Conservation (phyloP, 2,797 vertebrate genomes). For the Muraenolepis orangiensis region DNA sequence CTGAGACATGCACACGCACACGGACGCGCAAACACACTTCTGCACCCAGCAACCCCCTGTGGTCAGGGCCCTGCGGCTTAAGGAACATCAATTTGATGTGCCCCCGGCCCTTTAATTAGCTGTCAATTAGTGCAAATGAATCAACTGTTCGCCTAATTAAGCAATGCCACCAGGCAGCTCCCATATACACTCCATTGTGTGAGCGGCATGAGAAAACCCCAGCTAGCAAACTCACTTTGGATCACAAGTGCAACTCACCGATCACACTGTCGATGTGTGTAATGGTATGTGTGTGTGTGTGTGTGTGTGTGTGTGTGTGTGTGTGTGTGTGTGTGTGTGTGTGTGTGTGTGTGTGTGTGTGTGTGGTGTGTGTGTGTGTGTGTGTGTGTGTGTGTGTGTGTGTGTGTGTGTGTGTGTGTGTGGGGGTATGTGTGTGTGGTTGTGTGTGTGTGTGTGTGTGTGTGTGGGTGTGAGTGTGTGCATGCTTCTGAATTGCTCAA, state of each 20-base stretch:
- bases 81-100: constrained; percentile 82
- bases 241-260: constrained; percentile 77
- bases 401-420: constrained; percentile 15
- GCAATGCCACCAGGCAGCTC: constrained; percentile 82
- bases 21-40: constrained; percentile 12
- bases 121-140: constrained; percentile 87
- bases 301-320: constrained; percentile 11
- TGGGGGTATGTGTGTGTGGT: constrained; percentile 8
- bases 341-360: background rate
- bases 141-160: constrained; percentile 87
- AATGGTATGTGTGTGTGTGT: constrained; percentile 26
- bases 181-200: constrained; percentile 77
- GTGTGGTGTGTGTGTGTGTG: background rate
- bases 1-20: background rate
- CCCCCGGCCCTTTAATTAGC: constrained; percentile 80
- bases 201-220: constrained; percentile 79
- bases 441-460: background rate
- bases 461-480: background rate
- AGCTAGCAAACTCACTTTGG: constrained; percentile 90
- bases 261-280: constrained; percentile 52
- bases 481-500: background rate
- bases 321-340: constrained; percentile 6
- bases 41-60: constrained; percentile 66
- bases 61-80: constrained; percentile 67
- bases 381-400: constrained; percentile 15